phyloP scores from a whole-genome alignment of 2,888 invertebrate genomes.

The Lagria hirta region DNA sequence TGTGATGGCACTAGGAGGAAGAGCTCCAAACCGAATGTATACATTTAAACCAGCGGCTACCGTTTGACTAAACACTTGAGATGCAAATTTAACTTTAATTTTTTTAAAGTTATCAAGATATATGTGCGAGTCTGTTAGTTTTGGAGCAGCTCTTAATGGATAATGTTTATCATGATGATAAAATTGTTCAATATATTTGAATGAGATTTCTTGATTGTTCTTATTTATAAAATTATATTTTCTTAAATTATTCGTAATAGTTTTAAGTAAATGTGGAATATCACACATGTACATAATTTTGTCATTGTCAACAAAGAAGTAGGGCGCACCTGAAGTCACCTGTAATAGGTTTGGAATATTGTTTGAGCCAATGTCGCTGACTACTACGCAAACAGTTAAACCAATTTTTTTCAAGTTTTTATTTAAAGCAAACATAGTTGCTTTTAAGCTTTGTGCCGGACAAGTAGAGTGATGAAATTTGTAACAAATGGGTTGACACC shows the following conservation, averaged over 20 bases:
- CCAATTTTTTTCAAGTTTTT: conserved; percentile 1
- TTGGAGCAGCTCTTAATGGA: conserved; percentile 21
- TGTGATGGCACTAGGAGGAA: conserved; percentile 18
- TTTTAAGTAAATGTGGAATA: conserved; percentile 24
- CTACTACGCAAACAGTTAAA: not conserved
- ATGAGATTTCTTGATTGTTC: conserved; percentile 12
- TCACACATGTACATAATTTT: conserved; percentile 23
- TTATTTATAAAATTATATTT: conserved; percentile 21
- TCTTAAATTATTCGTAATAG: conserved; percentile 25
- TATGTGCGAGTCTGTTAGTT: conserved; percentile 30
- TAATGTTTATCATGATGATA: conserved; percentile 27
- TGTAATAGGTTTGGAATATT: not conserved
- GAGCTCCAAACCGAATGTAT: conserved; percentile 17
- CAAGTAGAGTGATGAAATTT: conserved; percentile 6
- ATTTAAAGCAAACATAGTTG: not conserved
- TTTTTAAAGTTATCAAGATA: conserved; percentile 29
- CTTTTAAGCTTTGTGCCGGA: not conserved
- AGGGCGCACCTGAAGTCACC: conserved; percentile 12
- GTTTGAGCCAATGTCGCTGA: conserved; percentile 1
- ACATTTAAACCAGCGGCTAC: conserved; percentile 26
- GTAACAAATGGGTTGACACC: conserved; percentile 12
- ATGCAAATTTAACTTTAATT: conserved; percentile 30
- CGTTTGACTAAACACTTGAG: conserved; percentile 30
- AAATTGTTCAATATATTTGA: conserved; percentile 23
- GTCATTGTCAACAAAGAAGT: conserved; percentile 6